These are phyloP conservation scores for Euwallacea fornicatus DNA, from an alignment of 1,140 invertebrate genomes.

Conservation along the genomic window DNA sequence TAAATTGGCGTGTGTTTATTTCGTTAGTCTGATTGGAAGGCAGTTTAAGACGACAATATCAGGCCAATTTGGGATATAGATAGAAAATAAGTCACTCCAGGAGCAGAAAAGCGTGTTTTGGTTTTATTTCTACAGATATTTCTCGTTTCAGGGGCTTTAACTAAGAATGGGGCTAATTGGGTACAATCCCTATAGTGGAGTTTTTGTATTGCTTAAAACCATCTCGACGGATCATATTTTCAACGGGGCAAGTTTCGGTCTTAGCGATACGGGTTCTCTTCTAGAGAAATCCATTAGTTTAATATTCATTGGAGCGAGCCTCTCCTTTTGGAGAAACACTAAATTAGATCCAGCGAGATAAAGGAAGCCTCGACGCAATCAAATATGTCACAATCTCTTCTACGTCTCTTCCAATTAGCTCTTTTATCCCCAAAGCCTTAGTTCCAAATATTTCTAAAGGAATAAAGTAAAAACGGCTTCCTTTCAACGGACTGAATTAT, in stretches of 20 bases:
- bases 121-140: not conserved
- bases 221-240: too few species aligned
- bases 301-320: constrained; percentile 8
- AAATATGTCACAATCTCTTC: constrained; percentile 15
- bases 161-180: too few species aligned
- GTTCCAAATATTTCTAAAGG: constrained; percentile 4
- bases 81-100: constrained; percentile 28
- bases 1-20: constrained; percentile 36
- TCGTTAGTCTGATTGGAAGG: constrained; percentile 34
- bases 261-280: too few species aligned
- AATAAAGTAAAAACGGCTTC: constrained; percentile 11
- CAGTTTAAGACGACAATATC: constrained; percentile 33
- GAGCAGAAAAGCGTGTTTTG: constrained; percentile 2
- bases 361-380: constrained; percentile 10
- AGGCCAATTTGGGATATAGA: constrained; percentile 35
- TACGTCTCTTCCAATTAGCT: constrained; percentile 8
- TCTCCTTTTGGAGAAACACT: constrained; percentile 9
- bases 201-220: too few species aligned
- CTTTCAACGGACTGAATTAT: constrained; percentile 26
- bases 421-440: constrained; percentile 5
- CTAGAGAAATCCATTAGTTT: not conserved
- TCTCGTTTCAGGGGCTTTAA: not conserved
- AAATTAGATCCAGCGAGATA: constrained; percentile 12
- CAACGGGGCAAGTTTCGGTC: too few species aligned
- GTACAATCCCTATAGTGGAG: too few species aligned